Conservation (phyloP, 1,140 invertebrate species). For the Probaryconus sp. region DNA sequence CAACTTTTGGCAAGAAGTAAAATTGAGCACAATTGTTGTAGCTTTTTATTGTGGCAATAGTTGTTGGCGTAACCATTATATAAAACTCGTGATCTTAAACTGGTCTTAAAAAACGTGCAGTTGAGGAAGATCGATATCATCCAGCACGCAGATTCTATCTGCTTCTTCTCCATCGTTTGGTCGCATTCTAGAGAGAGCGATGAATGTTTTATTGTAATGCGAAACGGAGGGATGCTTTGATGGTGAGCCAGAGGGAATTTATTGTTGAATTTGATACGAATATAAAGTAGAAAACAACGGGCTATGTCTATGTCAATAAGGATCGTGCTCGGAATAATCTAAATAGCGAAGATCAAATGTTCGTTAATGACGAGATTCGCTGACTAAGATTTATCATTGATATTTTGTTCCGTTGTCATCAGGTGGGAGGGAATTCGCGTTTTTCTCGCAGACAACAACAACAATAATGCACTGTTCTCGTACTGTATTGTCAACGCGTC, state of each 20-base stretch:
- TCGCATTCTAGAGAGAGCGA: constrained; percentile 33
- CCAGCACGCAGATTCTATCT: constrained; percentile 39
- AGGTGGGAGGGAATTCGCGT: constrained; percentile 43
- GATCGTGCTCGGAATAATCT: constrained; percentile 59
- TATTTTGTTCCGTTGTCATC: constrained; percentile 53
- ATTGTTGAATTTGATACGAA: constrained; percentile 59
- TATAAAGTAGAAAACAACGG: constrained; percentile 48
- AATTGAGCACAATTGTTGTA: too few species aligned
- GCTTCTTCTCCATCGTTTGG: constrained; percentile 25
- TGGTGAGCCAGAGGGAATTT: constrained; percentile 44
- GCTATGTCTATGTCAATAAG: too few species aligned
- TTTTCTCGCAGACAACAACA: constrained; percentile 40
- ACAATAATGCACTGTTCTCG: too few species aligned
- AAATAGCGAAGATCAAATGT: constrained; percentile 23
- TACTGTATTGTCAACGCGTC: constrained; percentile 32
- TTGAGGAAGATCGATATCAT: constrained; percentile 28
- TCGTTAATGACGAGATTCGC: constrained; percentile 48
- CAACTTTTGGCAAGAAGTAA: too few species aligned
- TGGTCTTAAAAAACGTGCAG: too few species aligned
- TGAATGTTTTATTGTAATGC: constrained; percentile 57
- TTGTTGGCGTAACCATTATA: too few species aligned
- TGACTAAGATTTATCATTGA: constrained; percentile 49
- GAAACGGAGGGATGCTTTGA: constrained; percentile 41
- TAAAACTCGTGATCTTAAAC: constrained; percentile 9
- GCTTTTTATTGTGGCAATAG: too few species aligned